A percentile compares a stretch with the other conserved stretches of the same genome.
Evolutionary conservation across 2,888 invertebrate species (phyloP).

Genomic region (Melikaiella ostensackeni): DNA sequence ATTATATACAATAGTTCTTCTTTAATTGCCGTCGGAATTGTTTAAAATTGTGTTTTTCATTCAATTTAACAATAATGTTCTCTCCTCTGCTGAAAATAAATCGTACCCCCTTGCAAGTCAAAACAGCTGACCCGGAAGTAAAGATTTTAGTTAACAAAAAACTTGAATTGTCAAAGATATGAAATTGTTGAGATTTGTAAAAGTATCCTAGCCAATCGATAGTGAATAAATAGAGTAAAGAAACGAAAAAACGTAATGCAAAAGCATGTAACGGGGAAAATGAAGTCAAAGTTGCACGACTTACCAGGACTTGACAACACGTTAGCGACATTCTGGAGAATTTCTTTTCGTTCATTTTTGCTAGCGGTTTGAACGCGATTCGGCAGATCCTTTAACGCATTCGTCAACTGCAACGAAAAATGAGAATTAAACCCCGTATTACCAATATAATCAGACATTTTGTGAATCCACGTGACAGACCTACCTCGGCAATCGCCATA

Average conservation of each 20-base stretch:
- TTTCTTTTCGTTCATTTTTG: slow-evolving; percentile 83
- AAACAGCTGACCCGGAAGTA: slow-evolving; percentile 14
- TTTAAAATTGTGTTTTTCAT: too few relatives aligned
- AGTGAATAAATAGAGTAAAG: neutral
- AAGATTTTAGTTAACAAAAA: neutral
- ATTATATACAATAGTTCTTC: too few relatives aligned
- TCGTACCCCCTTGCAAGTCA: neutral
- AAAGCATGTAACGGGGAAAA: neutral
- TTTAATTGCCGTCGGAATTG: too few relatives aligned
- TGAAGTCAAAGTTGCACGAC: slow-evolving; percentile 44
- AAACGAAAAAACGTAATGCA: neutral
- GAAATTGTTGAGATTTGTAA: neutral
- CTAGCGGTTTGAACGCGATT: slow-evolving; percentile 86
- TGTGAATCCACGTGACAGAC: slow-evolving; percentile 77
- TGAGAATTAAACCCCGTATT: slow-evolving; percentile 48
- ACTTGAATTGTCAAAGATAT: neutral
- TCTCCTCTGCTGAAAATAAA: neutral
- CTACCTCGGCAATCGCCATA: slow-evolving; percentile 86
- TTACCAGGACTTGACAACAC: slow-evolving; percentile 87
- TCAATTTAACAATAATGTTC: too few relatives aligned
- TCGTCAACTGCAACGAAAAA: slow-evolving; percentile 80
- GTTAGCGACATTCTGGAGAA: slow-evolving; percentile 83
- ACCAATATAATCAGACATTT: slow-evolving; percentile 54
- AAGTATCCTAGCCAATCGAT: neutral
- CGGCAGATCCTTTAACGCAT: slow-evolving; percentile 86